Base-by-base conservation (phyloP, 92 coral and sea anemone species). In the Isaurus tuberculatus region DNA sequence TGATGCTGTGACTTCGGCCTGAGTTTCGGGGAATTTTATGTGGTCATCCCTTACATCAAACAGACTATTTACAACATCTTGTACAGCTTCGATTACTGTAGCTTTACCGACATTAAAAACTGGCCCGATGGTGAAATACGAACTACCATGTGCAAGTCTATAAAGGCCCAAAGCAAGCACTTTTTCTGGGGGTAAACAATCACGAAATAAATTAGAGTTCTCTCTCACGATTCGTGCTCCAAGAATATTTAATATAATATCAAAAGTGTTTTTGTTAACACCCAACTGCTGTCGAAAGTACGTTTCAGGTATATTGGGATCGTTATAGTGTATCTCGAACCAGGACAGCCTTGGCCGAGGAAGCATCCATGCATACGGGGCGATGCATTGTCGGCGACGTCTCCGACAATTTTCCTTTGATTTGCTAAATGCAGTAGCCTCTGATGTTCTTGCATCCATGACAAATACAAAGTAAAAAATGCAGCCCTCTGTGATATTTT, bases 241-340 rank as follows among this genome's bases (percentile, higher is more conserved):
- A n/a, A n/a, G n/a, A 31, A 46, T 64, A 65, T 78, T 49, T 4
- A 25, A 61, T 26, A 78, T 78, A 0, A 68, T 37, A 13, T 66
- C 71, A 69, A 85, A 85, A 11, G 85, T 67, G 36, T 67, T 69
- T 11, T n/a, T n/a, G n/a, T n/a, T n/a, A n/a, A n/a, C n/a, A n/a
- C 85, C 25, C 70, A 75, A 67, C 61, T 79, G 89, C 77, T 48
- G 84, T 20, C 89, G 85, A 86, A 86, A 86, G 79, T 79, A 65
- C 23, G 79, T 79, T 79, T 86, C 57, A 44, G 79, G 89, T 30
- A 79, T 51, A 44, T 72, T 19, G 9, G 70, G 53, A 40, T 51
- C 80, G 70, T 46, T 65, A 51, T 86, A 79, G 80, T 79, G 85
- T 30, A 66, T 85, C 34, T 75, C 84, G 66, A 68, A 79, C 78